Evolutionary conservation across 2,888 invertebrate genomes (phyloP).

Genomic region (Nebria salina): DNA sequence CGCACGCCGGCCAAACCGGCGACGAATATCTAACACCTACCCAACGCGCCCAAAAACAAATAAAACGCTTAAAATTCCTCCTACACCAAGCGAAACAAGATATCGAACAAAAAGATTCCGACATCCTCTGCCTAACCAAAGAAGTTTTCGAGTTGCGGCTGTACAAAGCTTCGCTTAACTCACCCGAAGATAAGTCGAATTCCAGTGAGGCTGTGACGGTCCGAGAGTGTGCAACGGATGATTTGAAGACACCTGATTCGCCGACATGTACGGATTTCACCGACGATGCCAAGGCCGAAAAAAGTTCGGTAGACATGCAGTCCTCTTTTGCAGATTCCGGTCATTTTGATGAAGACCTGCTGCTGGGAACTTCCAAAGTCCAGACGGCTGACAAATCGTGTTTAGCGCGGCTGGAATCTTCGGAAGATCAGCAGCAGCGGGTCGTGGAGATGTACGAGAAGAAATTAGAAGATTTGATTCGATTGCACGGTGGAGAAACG

Average conservation of each 20-base stretch:
- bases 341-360: slow-evolving; percentile 77
- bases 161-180: slow-evolving; percentile 82
- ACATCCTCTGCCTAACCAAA: slow-evolving; percentile 74
- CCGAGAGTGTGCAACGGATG: slow-evolving; percentile 69
- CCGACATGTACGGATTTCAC: slow-evolving; percentile 65
- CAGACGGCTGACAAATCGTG: slow-evolving; percentile 67
- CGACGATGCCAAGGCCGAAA: slow-evolving; percentile 57
- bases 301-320: slow-evolving; percentile 68
- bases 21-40: slow-evolving; percentile 90
- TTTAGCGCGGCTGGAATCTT: slow-evolving; percentile 60
- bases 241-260: slow-evolving; percentile 66
- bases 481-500: slow-evolving; percentile 71
- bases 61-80: slow-evolving; percentile 77
- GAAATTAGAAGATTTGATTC: slow-evolving; percentile 78
- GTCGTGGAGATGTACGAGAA: slow-evolving; percentile 78
- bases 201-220: slow-evolving; percentile 68
- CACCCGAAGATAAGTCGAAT: slow-evolving; percentile 65
- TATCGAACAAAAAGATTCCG: slow-evolving; percentile 82
- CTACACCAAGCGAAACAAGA: slow-evolving; percentile 79
- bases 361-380: slow-evolving; percentile 49
- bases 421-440: slow-evolving; percentile 70
- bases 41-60: slow-evolving; percentile 83
- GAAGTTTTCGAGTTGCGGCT: slow-evolving; percentile 80
- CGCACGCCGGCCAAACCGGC: slow-evolving; percentile 78
- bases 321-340: slow-evolving; percentile 87